Base-by-base conservation (phyloP, 2,888 invertebrate genomes). In the Scaptomyza flava region DNA sequence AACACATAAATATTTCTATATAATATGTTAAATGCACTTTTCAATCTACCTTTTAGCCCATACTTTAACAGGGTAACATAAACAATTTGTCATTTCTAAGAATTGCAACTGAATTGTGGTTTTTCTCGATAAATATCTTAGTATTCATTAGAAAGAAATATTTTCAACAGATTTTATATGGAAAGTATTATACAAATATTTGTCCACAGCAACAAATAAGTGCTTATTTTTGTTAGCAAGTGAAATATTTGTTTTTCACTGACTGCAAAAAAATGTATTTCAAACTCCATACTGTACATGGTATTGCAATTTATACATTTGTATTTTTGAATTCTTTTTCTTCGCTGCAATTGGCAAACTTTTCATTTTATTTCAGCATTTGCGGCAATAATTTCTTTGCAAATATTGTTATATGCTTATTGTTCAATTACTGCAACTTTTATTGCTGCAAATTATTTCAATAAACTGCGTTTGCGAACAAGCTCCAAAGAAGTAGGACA, bases 381-480 rank as follows among this genome's bases (percentile, higher is more conserved):
- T 23, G 41, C 17, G 30, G 12, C 31, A 60, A 60, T 59, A 60
- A 74, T 59, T 72, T 74, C 63, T 52, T 68, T 68, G 50, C 45
- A 45, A 59, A 74, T 68, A 63, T 64, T 30, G 48, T 72, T 63
- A 14, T 45, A 20, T 41, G 11, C 52, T 48, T 56, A 58, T 63
- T 75, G 64, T 74, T 42, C 59, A 69, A 75, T 75, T 57, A 69
- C 33, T 30, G 56, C 46, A 59, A 57, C 41, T 75, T 75, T 69
- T 63, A 64, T 75, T 63, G 54, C 64, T 42, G 60, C 45, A 72
- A 75, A 75, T 75, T 74, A 69, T 72, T 68, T 60, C 45, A 64
- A 72, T 72, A 60, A 60, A 74, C 50, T 59, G 31, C 45, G 34
- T 46, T 52, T 23, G 33, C 8, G 38, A n/a, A 6, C 1, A 38